phyloP scores from a whole-genome alignment of 30 jellyfish, hydroid and myxozoan genomes.

The Hydra vulgaris region DNA sequence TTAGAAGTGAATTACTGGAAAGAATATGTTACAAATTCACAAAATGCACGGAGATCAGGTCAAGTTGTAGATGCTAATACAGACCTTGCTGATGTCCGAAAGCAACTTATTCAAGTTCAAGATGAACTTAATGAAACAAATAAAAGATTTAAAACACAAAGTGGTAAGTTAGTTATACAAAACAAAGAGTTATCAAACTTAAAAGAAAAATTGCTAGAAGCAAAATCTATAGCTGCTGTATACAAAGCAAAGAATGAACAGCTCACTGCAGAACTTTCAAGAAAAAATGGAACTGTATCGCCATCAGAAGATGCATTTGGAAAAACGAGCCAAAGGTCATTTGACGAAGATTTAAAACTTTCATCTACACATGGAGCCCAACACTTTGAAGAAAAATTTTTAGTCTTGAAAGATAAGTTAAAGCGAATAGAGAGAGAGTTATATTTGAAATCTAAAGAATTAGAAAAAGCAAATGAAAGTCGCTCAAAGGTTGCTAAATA shows the following conservation, averaged over 20 bases:
- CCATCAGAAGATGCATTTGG: conserved; percentile 37
- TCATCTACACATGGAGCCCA: conserved; percentile 49
- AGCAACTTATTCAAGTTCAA: conserved; percentile 52
- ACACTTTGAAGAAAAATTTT: conserved; percentile 64
- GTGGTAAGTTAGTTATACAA: conserved; percentile 37
- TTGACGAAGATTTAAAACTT: conserved; percentile 13
- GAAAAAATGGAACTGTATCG: conserved; percentile 16
- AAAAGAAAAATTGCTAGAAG: conserved; percentile 53
- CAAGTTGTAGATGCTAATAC: conserved; percentile 48
- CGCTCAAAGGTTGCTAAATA: conserved; percentile 96
- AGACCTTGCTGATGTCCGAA: conserved; percentile 54
- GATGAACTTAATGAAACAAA: conserved; percentile 75
- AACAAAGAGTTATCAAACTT: conserved; percentile 51
- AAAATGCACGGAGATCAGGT: conserved; percentile 49
- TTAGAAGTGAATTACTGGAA: conserved; percentile 97
- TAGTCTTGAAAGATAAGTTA: conserved; percentile 60
- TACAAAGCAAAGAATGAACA: conserved; percentile 64
- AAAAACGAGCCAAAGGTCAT: conserved; percentile 9
- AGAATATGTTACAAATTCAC: conserved; percentile 87
- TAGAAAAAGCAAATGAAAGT: conserved; percentile 97
- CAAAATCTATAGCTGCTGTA: conserved; percentile 53
- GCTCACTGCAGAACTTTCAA: conserved; percentile 38
- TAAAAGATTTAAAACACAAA: conserved; percentile 24
- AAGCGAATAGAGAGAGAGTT: conserved; percentile 83
- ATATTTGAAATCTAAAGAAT: conserved; percentile 76